Evolutionary conservation across 2,888 invertebrate species (phyloP).

Genomic region (Pyralis farinalis): DNA sequence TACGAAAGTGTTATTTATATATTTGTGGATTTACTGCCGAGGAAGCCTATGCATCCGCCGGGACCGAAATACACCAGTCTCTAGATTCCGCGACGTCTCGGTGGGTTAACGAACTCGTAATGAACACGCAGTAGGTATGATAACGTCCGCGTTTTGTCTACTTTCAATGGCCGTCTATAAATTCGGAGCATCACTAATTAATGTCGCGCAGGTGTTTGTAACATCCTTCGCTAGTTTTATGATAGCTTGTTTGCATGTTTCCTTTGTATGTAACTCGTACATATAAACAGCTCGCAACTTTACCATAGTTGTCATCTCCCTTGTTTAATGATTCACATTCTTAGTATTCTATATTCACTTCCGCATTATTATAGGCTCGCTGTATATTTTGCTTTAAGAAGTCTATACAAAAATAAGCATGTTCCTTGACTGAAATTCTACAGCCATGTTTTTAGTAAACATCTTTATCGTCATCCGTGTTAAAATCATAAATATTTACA

Average conservation of each 20-base stretch:
- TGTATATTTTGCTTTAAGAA: too few species aligned
- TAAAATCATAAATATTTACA: too few species aligned
- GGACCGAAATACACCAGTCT: constrained; percentile 67
- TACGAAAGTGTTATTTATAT: constrained; percentile 59
- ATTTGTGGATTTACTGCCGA: constrained; percentile 60
- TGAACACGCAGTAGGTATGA: constrained; percentile 31
- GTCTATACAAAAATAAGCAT: too few species aligned
- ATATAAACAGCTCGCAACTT: too few species aligned
- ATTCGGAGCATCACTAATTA: constrained; percentile 1
- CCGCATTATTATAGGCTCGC: too few species aligned
- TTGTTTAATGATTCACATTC: too few species aligned
- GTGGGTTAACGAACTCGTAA: constrained; percentile 63
- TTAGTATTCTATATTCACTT: too few species aligned
- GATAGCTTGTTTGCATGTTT: neutral
- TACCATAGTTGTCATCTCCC: too few species aligned
- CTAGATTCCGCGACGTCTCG: constrained; percentile 78
- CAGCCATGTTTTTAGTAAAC: too few species aligned
- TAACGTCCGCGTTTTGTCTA: constrained; percentile 5
- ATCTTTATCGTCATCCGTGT: too few species aligned
- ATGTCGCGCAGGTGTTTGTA: constrained; percentile 1
- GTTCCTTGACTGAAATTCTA: too few species aligned
- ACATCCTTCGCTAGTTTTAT: neutral
- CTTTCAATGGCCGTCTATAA: neutral
- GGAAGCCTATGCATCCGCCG: constrained; percentile 65
- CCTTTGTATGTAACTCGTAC: neutral